Evolutionary conservation across 1,140 invertebrate species (phyloP), one percentile per base, ranked within the genome.

Genomic region (Drosophila erecta): DNA sequence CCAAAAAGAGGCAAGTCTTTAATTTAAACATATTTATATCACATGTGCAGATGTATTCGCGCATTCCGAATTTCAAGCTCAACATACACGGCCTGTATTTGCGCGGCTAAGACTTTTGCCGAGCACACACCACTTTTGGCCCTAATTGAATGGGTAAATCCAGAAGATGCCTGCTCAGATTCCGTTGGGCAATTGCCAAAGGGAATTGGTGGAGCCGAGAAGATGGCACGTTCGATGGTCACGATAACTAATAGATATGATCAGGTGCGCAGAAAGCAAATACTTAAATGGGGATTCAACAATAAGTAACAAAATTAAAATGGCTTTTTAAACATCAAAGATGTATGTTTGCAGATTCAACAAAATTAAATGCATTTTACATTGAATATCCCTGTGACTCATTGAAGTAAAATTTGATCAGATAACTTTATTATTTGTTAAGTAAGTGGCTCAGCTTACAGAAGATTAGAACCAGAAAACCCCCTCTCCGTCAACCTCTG

Each of bases 131-230:
- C 41, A 61, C 70, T n/a, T 27, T 50, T 59, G 55, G 73, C 74
- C 73, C 73, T 69, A 77, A 76, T 77, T 76, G 62, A 46, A 69
- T 61, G 56, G 49, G 73, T 33, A 76, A 76, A 75, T 35, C 47
- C 27, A 57, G 51, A 54, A 66, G 53, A 7, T n/a, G 35, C 15
- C 43, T 35, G 57, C 17, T 14, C 44, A 51, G 41, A 43, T 27
- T 58, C 53, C 55, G 49, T 76, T 76, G 53, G 20, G 47, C 27
- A 54, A 75, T 76, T 20, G 60, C 20, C 54, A 17, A 58, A 75
- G 71, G 49, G 71, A 66, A 75, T 47, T 37, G 51, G 30, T 62
- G 12, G 35, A 17, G 10, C 17, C 33, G 47, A 2, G 14, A 27
- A 59, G 77, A 56, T 67, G 81, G 53, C 56, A 79, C 79, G 53